Percentiles rank a stretch among this genome's conserved stretches.
These are phyloP conservation scores for Pituophis catenifer DNA, from an alignment of 2,113 vertebrate species.

Conservation along the genomic window DNA sequence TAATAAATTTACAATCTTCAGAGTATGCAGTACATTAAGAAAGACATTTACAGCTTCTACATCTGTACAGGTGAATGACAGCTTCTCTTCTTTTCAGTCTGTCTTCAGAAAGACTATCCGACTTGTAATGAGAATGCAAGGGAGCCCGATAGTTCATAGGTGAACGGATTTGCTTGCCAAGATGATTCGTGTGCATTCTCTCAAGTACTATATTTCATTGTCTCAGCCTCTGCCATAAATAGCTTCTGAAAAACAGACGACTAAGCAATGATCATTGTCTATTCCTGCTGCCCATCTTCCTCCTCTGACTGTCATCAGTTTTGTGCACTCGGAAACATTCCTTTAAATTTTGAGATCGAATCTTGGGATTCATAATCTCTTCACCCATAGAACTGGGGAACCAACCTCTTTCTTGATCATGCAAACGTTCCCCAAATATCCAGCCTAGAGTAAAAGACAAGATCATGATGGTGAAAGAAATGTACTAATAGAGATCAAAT, in stretches of 20 bases:
- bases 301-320: conserved; percentile 80
- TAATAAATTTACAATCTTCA: not conserved
- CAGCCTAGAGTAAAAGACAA: conserved; percentile 70
- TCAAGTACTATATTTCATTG: not conserved
- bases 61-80: not conserved
- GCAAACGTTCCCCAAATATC: conserved; percentile 93
- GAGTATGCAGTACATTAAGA: conserved; percentile 28
- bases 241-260: not conserved
- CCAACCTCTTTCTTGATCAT: conserved; percentile 94
- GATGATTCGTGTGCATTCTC: not conserved
- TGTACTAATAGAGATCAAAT: not conserved
- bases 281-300: conserved; percentile 78
- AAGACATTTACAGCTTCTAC: conserved; percentile 9
- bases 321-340: conserved; percentile 91
- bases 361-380: conserved; percentile 89
- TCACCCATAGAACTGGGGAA: conserved; percentile 90
- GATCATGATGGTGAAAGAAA: conserved; percentile 47
- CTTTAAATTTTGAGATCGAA: conserved; percentile 90
- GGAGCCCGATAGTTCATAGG: rapidly evolving
- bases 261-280: conserved; percentile 68
- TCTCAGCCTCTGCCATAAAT: conserved; percentile 13
- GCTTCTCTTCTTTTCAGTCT: not conserved
- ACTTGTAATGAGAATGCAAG: rapidly evolving
- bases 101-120: conserved; percentile 18
- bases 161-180: rapidly evolving